phyloP scores from a whole-genome alignment of 2,113 vertebrate species.

The Phainopepla nitens region DNA sequence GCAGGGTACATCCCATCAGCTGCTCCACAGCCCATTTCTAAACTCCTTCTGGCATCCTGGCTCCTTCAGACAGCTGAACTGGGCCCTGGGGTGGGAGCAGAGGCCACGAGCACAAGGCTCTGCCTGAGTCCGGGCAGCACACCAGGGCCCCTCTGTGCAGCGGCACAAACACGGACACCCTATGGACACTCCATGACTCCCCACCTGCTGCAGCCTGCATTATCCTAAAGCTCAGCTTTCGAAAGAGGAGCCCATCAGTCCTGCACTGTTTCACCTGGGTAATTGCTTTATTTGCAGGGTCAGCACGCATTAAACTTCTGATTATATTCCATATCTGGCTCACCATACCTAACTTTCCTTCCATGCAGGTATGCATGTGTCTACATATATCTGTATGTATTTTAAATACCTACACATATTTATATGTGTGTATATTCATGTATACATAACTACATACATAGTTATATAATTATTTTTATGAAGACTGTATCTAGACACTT shows the following conservation, averaged over 20 bases:
- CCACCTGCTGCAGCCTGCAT: fast-evolving
- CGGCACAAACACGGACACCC: background rate
- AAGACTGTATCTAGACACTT: background rate
- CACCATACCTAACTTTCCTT: background rate
- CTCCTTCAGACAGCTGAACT: background rate
- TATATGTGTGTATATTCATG: background rate
- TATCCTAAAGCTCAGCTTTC: background rate
- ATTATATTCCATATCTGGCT: background rate
- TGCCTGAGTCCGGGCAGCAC: fast-evolving
- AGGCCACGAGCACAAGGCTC: background rate
- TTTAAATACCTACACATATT: background rate
- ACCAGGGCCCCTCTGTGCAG: fast-evolving
- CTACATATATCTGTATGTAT: background rate
- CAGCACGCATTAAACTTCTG: background rate
- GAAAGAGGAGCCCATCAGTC: background rate
- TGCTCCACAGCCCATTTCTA: background rate
- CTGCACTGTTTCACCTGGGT: background rate
- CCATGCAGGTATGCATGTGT: background rate
- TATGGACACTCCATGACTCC: fast-evolving
- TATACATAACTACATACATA: background rate
- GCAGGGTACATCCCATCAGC: background rate
- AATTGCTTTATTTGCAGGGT: background rate
- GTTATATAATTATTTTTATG: background rate
- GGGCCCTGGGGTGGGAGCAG: background rate
- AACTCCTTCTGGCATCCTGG: background rate